Conservation (phyloP, 2,113 vertebrate genomes). For the Cariama cristata region DNA sequence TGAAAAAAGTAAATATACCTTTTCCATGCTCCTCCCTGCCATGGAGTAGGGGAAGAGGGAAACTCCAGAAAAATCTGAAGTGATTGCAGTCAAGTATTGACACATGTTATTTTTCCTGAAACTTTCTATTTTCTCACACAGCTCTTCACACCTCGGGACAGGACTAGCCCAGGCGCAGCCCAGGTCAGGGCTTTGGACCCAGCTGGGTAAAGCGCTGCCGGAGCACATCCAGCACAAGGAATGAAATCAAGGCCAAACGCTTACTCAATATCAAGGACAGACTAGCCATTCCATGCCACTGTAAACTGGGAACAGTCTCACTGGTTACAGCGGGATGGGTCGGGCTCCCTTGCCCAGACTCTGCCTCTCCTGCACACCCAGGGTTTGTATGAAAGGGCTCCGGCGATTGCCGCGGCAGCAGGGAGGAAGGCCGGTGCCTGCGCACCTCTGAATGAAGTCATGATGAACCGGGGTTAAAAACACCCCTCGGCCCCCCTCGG, state of each 20-base stretch:
- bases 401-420: rapidly evolving
- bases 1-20: background rate
- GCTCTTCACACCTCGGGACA: background rate
- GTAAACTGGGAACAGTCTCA: background rate
- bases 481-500: background rate
- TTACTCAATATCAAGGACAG: background rate
- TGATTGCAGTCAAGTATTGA: background rate
- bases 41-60: background rate
- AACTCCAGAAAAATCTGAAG: background rate
- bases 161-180: background rate
- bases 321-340: background rate
- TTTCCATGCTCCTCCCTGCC: background rate
- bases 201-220: background rate
- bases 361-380: background rate
- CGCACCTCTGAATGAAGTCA: background rate
- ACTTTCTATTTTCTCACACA: rapidly evolving
- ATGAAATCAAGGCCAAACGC: background rate
- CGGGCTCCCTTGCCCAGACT: background rate
- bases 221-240: rapidly evolving
- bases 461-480: background rate
- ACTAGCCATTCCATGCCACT: background rate
- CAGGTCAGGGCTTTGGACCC: rapidly evolving
- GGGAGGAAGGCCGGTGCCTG: background rate
- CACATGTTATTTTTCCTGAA: background rate
- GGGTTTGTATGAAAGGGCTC: background rate